These are phyloP conservation scores for Drosophila longiperda DNA, from an alignment of 2,888 invertebrate species.

Conservation along the genomic window DNA sequence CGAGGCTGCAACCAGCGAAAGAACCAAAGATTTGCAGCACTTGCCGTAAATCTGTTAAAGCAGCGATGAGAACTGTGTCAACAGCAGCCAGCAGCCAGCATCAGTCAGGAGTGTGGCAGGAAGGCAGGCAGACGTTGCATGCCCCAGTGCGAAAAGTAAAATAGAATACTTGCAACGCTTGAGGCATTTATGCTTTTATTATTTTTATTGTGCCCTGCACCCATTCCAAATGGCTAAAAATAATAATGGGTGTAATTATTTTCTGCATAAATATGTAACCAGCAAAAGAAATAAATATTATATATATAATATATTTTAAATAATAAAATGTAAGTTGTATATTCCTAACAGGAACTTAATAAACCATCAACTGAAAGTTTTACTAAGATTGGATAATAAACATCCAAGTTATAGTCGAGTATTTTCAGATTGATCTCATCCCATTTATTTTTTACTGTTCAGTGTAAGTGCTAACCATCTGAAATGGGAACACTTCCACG, in stretches of 20 bases:
- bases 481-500: not conserved
- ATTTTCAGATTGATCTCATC: not conserved
- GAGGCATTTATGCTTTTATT: conserved; percentile 57
- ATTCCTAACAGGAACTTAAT: not conserved
- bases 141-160: conserved; percentile 32
- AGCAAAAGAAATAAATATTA: not conserved
- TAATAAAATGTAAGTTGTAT: not conserved
- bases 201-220: conserved; percentile 40
- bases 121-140: conserved; percentile 25
- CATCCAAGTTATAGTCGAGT: not conserved
- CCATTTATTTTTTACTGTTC: not conserved
- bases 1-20: conserved; percentile 2
- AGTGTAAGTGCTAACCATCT: too few relatives aligned
- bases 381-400: not conserved
- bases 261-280: not conserved
- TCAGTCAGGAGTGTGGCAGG: conserved; percentile 27
- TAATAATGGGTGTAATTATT: not conserved
- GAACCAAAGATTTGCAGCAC: conserved; percentile 30
- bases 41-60: conserved; percentile 55
- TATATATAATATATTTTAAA: not conserved
- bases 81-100: conserved; percentile 30
- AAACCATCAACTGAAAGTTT: not conserved
- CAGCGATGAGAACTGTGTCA: conserved; percentile 56
- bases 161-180: conserved; percentile 52
- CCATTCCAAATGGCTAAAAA: not conserved